These are phyloP conservation scores for Brachionus asplanchnoidis DNA, from an alignment of 1,140 invertebrate species.

Conservation along the genomic window DNA sequence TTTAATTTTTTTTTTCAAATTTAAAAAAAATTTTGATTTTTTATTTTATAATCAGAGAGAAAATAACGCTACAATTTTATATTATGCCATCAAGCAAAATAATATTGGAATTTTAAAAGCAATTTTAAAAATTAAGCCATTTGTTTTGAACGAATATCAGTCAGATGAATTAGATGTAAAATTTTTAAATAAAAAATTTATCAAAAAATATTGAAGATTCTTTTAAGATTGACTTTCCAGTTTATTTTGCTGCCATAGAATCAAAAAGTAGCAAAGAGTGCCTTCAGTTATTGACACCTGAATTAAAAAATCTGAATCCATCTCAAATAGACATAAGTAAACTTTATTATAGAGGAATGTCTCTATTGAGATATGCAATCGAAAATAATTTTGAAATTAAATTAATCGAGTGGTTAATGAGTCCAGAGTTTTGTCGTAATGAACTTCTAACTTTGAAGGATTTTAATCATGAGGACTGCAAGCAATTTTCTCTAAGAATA, in stretches of 20 bases:
- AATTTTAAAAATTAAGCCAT: not conserved
- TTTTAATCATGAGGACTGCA: not conserved
- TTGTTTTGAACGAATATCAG: not conserved
- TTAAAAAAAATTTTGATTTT: no score
- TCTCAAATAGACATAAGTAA: not conserved
- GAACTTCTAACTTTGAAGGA: slow-evolving; percentile 11
- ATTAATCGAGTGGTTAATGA: not conserved
- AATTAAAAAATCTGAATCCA: not conserved
- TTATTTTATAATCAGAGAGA: not conserved
- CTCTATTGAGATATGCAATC: not conserved
- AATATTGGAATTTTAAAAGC: not conserved
- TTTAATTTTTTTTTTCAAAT: not conserved
- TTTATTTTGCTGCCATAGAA: not conserved
- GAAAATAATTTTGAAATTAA: slow-evolving; percentile 1
- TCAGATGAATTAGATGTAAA: slow-evolving; percentile 29
- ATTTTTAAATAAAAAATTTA: not conserved
- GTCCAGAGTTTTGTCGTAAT: not conserved
- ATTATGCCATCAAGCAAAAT: slow-evolving; percentile 5
- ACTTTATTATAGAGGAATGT: slow-evolving; percentile 15
- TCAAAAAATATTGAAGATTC: not conserved
- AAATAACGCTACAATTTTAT: slow-evolving; percentile 33
- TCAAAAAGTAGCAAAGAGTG: not conserved
- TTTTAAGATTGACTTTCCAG: slow-evolving; percentile 29
- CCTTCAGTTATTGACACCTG: not conserved
- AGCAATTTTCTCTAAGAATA: not conserved